Evolutionary conservation across 2,797 vertebrate species (phyloP).

Genomic region (Xyrichtys novacula): DNA sequence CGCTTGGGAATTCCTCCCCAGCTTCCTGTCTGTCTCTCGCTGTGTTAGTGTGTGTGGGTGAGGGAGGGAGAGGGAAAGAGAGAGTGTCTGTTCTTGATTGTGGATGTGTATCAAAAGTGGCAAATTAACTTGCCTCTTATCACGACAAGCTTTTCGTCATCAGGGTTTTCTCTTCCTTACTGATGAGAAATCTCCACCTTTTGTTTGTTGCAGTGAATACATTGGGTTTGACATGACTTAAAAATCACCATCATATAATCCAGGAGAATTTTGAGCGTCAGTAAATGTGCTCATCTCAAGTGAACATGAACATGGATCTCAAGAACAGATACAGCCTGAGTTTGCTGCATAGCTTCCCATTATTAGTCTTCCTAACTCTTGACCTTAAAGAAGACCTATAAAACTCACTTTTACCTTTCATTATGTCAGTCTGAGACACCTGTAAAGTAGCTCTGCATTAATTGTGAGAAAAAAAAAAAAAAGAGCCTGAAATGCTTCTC

Average conservation of each 20-base stretch:
- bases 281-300: no score
- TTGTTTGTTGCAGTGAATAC: not conserved
- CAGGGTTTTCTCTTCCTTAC: not conserved
- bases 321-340: no score
- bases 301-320: no score
- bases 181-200: not conserved
- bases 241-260: not conserved
- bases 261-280: no score
- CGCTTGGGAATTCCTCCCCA: slow-evolving; percentile 81
- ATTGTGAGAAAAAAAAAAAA: no score
- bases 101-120: slow-evolving; percentile 3
- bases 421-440: no score
- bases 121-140: slow-evolving; percentile 3
- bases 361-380: no score
- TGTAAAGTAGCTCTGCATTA: no score
- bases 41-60: slow-evolving; percentile 1
- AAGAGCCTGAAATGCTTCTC: no score
- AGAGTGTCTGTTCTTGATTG: slow-evolving; percentile 28
- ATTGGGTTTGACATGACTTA: not conserved
- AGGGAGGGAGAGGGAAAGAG: not conserved
- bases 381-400: no score
- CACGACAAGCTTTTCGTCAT: not conserved
- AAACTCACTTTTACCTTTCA: no score
- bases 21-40: slow-evolving; percentile 75
- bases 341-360: no score